Evolutionary conservation across 1,140 invertebrate genomes (phyloP).

Genomic region (Antheraea pernyi): DNA sequence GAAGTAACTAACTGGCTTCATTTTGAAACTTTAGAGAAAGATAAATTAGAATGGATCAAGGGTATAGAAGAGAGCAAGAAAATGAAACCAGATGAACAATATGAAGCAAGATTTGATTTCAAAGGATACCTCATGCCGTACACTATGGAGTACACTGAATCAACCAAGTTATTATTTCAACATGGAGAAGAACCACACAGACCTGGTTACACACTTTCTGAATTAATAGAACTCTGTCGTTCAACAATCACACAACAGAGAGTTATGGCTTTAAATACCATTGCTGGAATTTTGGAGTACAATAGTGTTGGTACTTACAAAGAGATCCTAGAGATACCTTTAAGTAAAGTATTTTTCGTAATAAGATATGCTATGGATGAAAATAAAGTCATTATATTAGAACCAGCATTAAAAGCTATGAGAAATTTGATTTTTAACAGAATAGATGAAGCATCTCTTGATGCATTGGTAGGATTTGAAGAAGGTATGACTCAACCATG

Average conservation of each 20-base stretch:
- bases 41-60: conserved; percentile 93
- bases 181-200: conserved; percentile 95
- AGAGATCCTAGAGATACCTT: conserved; percentile 81
- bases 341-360: conserved; percentile 87
- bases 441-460: conserved; percentile 88
- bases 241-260: conserved; percentile 89
- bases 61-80: conserved; percentile 79
- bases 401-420: conserved; percentile 86
- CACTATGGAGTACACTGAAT: conserved; percentile 79
- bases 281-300: conserved; percentile 89
- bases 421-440: conserved; percentile 86
- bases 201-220: conserved; percentile 93
- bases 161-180: conserved; percentile 87
- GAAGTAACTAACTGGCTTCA: conserved; percentile 87
- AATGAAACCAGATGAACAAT: conserved; percentile 79
- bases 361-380: conserved; percentile 93
- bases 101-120: conserved; percentile 87
- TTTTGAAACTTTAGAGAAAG: conserved; percentile 89
- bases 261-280: conserved; percentile 86
- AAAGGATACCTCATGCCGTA: conserved; percentile 86
- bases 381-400: conserved; percentile 85
- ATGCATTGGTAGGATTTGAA: conserved; percentile 84
- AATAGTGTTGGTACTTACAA: conserved; percentile 87
- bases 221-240: conserved; percentile 87
- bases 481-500: conserved; percentile 83